Evolutionary conservation across 2,888 invertebrate genomes (phyloP).

Genomic region (Drosophila falleni): DNA sequence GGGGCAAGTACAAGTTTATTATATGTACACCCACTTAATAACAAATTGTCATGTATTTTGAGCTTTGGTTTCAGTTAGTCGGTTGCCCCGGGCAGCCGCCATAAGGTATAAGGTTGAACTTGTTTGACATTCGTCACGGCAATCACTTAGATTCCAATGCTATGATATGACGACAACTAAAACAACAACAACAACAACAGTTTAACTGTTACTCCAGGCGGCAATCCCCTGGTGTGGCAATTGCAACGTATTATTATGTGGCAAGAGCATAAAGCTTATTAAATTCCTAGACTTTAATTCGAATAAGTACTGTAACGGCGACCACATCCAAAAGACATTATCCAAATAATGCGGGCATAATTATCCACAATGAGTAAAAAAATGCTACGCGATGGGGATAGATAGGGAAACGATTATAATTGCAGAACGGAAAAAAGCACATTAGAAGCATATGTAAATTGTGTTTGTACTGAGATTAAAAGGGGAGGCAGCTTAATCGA

Average conservation of each 20-base stretch:
- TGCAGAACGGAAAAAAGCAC: conserved; percentile 24
- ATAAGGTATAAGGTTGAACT: conserved; percentile 51
- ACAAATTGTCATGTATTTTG: conserved; percentile 44
- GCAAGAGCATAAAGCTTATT: conserved; percentile 55
- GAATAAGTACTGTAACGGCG: conserved; percentile 2
- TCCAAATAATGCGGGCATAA: conserved; percentile 67
- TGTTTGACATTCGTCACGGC: conserved; percentile 65
- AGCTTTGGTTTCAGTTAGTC: conserved; percentile 37
- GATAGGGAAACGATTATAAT: conserved; percentile 57
- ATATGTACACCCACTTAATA: conserved; percentile 36
- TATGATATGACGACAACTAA: conserved; percentile 23
- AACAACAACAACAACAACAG: neutral
- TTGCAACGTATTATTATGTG: conserved; percentile 23
- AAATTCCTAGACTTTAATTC: conserved; percentile 49
- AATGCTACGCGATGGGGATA: conserved; percentile 40
- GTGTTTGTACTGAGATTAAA: conserved; percentile 25
- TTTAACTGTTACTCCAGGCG: conserved; percentile 20
- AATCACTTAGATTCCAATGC: conserved; percentile 53
- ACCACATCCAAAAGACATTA: neutral
- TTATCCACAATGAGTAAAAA: conserved; percentile 55
- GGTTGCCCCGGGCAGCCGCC: conserved; percentile 78
- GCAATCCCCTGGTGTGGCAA: neutral
- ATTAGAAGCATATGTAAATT: conserved; percentile 18
- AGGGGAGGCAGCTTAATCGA: conserved; percentile 18
- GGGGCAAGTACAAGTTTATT: conserved; percentile 8